A percentile compares a stretch with the other conserved stretches of the same genome.
Conservation (phyloP, 2,888 invertebrate species). For the Eutolmus rufibarbis region DNA sequence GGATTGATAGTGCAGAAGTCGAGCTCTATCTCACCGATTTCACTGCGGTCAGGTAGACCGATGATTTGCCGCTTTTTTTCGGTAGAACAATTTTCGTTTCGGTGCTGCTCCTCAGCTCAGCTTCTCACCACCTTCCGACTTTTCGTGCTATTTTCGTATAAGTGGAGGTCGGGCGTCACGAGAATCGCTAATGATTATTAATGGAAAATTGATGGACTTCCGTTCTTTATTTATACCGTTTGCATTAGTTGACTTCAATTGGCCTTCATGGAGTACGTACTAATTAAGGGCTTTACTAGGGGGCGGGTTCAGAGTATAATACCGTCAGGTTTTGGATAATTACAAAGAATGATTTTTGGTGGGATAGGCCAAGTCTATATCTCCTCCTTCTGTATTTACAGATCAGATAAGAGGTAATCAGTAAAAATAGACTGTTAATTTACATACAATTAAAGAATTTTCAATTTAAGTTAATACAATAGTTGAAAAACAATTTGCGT, state of each 20-base stretch:
- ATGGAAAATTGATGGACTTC: background rate
- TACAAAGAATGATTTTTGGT: background rate
- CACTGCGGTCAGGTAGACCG: background rate
- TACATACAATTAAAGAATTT: too few relatives aligned
- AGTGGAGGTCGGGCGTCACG: background rate
- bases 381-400: background rate
- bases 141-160: background rate
- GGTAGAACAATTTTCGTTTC: background rate
- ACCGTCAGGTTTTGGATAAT: background rate
- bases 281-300: background rate
- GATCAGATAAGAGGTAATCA: background rate
- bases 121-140: background rate
- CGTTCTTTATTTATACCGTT: background rate
- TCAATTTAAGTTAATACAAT: too few relatives aligned
- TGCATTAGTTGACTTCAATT: background rate
- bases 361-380: background rate
- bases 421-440: background rate
- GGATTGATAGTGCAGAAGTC: background rate
- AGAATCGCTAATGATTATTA: background rate
- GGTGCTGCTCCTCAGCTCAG: background rate
- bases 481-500: too few relatives aligned
- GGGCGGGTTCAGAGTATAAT: background rate
- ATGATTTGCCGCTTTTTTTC: background rate
- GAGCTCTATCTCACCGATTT: background rate
- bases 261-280: background rate